Conservation (phyloP, 2,888 invertebrate genomes). For the Bibio marci region DNA sequence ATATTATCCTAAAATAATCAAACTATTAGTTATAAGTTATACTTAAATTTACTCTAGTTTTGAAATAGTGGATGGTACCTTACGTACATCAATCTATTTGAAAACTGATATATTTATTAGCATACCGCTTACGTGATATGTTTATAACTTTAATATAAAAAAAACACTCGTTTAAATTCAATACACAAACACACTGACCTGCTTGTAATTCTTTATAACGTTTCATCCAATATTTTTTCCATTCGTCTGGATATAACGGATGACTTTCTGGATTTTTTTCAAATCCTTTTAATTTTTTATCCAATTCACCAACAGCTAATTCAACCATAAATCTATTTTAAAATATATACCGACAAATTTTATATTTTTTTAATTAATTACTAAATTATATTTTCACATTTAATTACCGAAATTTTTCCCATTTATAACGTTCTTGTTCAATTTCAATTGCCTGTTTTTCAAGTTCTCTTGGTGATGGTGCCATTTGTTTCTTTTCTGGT, state of each 20-base stretch:
- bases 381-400: neutral
- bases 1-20: no score
- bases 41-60: no score
- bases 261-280: constrained; percentile 79
- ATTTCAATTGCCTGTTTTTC: constrained; percentile 24
- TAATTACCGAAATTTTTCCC: constrained; percentile 31
- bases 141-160: no score
- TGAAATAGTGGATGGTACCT: no score
- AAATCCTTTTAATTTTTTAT: constrained; percentile 50
- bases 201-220: constrained; percentile 63
- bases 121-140: no score
- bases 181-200: no score
- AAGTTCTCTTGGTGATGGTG: constrained; percentile 25
- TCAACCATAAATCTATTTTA: constrained; percentile 21
- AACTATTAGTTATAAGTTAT: no score
- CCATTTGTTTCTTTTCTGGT: constrained; percentile 2
- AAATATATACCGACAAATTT: no score
- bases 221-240: constrained; percentile 79
- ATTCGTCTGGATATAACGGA: constrained; percentile 73
- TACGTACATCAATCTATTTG: no score
- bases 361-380: neutral
- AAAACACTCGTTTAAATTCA: no score
- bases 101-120: no score
- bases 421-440: constrained; percentile 32
- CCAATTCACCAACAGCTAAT: constrained; percentile 31